A percentile compares a stretch with the other conserved stretches of the same genome.
Evolutionary conservation across 1,140 invertebrate genomes (phyloP).

Genomic region (Idris sp.): DNA sequence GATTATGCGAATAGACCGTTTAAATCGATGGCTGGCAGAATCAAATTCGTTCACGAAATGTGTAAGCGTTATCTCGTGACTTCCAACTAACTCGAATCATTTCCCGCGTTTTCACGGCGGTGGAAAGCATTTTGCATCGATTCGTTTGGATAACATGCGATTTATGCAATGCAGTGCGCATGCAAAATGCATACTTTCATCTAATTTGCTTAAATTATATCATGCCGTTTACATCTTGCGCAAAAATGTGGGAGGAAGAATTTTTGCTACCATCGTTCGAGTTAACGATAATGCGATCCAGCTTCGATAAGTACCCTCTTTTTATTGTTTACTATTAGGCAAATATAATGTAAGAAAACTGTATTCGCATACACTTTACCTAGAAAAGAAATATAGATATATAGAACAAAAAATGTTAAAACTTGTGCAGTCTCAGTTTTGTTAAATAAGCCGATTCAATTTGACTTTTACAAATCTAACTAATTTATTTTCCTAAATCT

Average conservation of each 20-base stretch:
- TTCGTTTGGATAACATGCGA: constrained; percentile 48
- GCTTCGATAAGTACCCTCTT: constrained; percentile 6
- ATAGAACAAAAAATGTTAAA: too few species aligned
- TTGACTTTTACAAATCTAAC: too few species aligned
- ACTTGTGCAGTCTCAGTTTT: background rate
- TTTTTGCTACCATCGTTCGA: constrained; percentile 3
- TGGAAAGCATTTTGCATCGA: constrained; percentile 53
- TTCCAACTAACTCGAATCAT: constrained; percentile 41
- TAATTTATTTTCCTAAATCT: too few species aligned
- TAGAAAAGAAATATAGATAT: too few species aligned
- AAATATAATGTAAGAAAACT: too few species aligned
- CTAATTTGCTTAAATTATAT: constrained; percentile 58
- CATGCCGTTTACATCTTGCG: constrained; percentile 38
- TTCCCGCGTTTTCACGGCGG: constrained; percentile 54
- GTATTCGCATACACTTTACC: too few species aligned
- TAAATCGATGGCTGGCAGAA: constrained; percentile 44
- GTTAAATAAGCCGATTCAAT: too few species aligned
- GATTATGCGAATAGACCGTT: constrained; percentile 42
- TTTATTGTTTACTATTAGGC: constrained; percentile 15
- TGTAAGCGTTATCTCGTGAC: constrained; percentile 50
- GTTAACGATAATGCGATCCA: constrained; percentile 17
- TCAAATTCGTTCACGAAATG: constrained; percentile 35
- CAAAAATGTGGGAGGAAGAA: constrained; percentile 25
- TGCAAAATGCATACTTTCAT: constrained; percentile 56
- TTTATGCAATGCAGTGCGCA: constrained; percentile 43